phyloP scores from a whole-genome alignment of 2,797 vertebrate species.

The Oryzias dopingdopingensis region DNA sequence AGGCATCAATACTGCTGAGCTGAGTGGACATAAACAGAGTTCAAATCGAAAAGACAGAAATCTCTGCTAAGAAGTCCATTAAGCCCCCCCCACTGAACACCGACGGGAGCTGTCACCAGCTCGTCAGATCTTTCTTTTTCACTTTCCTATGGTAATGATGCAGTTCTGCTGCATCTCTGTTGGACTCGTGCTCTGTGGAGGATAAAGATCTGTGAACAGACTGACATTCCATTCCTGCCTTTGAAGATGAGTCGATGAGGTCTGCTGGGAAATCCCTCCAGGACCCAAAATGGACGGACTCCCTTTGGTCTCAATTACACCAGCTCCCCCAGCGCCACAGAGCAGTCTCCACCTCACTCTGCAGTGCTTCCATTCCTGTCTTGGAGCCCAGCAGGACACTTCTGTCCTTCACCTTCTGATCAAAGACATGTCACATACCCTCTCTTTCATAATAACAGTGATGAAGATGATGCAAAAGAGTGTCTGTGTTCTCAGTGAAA shows the following conservation, averaged over 20 bases:
- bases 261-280: slow-evolving; percentile 44
- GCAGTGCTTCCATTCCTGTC: slow-evolving; percentile 36
- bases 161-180: slow-evolving; percentile 37
- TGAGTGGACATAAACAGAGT: slow-evolving; percentile 37
- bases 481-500: slow-evolving; percentile 40
- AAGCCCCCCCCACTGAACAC: slow-evolving; percentile 30
- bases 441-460: slow-evolving; percentile 60
- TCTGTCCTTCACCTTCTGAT: slow-evolving; percentile 66
- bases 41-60: slow-evolving; percentile 21
- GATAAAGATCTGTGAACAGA: slow-evolving; percentile 51
- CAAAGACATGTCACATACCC: slow-evolving; percentile 59
- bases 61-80: slow-evolving; percentile 24
- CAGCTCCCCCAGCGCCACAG: slow-evolving; percentile 26
- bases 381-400: slow-evolving; percentile 48
- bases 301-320: slow-evolving; percentile 75
- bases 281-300: slow-evolving; percentile 54
- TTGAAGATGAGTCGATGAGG: slow-evolving; percentile 58
- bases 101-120: slow-evolving; percentile 22
- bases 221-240: slow-evolving; percentile 54
- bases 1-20: slow-evolving; percentile 49
- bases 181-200: slow-evolving; percentile 24
- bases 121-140: slow-evolving; percentile 38
- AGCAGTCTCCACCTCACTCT: slow-evolving; percentile 36
- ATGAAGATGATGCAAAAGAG: slow-evolving; percentile 41
- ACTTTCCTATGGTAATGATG: slow-evolving; percentile 44